phyloP scores from a whole-genome alignment of 2,113 vertebrate species.

The Chaetorhynchus papuensis region DNA sequence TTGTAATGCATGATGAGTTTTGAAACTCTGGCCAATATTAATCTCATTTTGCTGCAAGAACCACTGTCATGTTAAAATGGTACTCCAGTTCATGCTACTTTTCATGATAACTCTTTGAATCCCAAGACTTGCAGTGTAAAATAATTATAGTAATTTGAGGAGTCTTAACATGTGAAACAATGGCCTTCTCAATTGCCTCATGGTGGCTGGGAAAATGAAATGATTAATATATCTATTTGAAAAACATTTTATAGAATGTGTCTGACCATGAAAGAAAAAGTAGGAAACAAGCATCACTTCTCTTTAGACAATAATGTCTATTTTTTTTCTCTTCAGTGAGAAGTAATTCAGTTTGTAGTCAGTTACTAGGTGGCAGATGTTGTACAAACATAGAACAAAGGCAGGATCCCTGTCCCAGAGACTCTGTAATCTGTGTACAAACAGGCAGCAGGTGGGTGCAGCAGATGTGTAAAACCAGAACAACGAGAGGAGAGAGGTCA shows the following conservation, averaged over 20 bases:
- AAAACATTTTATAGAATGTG: not conserved
- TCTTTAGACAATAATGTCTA: not conserved
- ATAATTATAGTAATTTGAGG: not conserved
- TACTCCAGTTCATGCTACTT: not conserved
- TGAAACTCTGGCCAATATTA: not conserved
- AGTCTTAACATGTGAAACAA: not conserved
- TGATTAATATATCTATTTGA: not conserved
- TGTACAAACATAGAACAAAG: not conserved
- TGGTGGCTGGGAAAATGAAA: not conserved
- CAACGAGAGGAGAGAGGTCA: not conserved
- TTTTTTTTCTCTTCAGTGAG: not conserved
- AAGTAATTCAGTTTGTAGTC: not conserved
- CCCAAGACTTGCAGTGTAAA: not conserved
- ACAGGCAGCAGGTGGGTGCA: not conserved
- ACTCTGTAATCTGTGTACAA: constrained; percentile 3
- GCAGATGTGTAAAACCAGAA: not conserved
- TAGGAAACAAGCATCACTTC: not conserved
- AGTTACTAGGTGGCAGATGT: not conserved
- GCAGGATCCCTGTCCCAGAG: not conserved
- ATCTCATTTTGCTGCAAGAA: not conserved
- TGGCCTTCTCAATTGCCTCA: not conserved
- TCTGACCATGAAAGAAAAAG: not conserved
- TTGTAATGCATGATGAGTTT: not conserved
- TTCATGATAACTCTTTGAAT: not conserved
- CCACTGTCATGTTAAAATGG: not conserved